These are phyloP conservation scores for Tenthredo scrophulariae DNA, from an alignment of 2,888 invertebrate genomes.

Conservation along the genomic window DNA sequence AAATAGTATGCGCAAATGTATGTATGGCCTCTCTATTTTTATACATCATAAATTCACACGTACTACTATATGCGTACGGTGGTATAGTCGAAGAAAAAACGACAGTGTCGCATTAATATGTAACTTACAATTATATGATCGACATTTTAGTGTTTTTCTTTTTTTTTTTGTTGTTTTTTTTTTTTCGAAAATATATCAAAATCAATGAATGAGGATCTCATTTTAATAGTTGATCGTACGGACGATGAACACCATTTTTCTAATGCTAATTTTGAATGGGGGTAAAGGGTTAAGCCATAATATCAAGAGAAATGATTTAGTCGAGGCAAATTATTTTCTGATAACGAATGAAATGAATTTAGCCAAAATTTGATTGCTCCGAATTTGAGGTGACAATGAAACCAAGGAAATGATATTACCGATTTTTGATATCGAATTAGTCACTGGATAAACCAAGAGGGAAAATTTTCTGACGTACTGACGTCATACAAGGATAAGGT, in stretches of 20 bases:
- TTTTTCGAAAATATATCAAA: not conserved
- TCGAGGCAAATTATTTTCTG: too few relatives aligned
- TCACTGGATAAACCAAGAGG: not conserved
- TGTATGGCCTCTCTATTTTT: not conserved
- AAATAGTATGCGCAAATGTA: not conserved
- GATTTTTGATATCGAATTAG: not conserved
- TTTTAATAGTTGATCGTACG: too few relatives aligned
- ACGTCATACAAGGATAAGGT: conserved; percentile 5
- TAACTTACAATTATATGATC: too few relatives aligned
- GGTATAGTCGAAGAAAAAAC: not conserved
- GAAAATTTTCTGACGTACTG: not conserved
- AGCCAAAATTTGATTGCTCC: too few relatives aligned
- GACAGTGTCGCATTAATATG: not conserved
- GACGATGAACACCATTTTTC: not conserved
- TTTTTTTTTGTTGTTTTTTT: not conserved
- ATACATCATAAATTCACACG: not conserved
- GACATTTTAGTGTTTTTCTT: too few relatives aligned
- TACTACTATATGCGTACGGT: not conserved
- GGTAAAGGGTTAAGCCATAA: too few relatives aligned
- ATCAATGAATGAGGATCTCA: not conserved
- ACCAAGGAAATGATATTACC: too few relatives aligned
- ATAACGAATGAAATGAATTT: too few relatives aligned
- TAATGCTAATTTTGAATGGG: not conserved
- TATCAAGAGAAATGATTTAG: too few relatives aligned
- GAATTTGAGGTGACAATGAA: too few relatives aligned